These are phyloP conservation scores for Proterorhinus semilunaris DNA, from an alignment of 2,113 vertebrate genomes.

Conservation along the genomic window DNA sequence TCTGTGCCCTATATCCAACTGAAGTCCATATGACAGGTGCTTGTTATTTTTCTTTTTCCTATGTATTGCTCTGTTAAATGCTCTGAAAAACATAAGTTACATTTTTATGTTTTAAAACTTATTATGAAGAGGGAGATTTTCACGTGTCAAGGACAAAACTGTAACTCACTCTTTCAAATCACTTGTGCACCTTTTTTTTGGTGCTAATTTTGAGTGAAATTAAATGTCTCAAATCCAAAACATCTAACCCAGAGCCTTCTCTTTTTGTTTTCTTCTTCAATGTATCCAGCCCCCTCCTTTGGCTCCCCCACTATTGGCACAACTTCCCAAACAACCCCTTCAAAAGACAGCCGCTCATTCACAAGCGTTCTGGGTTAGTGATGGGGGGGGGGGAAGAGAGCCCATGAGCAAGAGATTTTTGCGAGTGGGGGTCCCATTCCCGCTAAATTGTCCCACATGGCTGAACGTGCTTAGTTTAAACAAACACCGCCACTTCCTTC, in stretches of 20 bases:
- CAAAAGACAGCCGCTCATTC: constrained; percentile 68
- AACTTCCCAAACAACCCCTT: constrained; percentile 57
- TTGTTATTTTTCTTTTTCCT: background rate
- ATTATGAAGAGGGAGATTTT: too few relatives aligned
- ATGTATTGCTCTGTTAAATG: too few relatives aligned
- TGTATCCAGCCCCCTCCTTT: background rate
- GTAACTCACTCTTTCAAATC: too few relatives aligned
- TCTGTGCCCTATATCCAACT: constrained; percentile 16
- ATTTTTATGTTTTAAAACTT: too few relatives aligned
- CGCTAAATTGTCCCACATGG: constrained; percentile 73
- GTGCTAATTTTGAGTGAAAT: background rate
- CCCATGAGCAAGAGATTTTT: constrained; percentile 2
- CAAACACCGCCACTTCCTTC: constrained; percentile 85
- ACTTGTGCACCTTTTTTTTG: too few relatives aligned
- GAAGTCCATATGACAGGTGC: background rate
- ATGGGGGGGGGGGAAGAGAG: constrained; percentile 13
- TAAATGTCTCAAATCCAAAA: background rate
- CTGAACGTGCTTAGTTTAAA: constrained; percentile 80
- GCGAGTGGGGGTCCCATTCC: constrained; percentile 57
- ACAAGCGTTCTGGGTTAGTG: constrained; percentile 37
- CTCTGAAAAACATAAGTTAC: too few relatives aligned
- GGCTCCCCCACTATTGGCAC: constrained; percentile 8
- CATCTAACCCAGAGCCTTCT: background rate
- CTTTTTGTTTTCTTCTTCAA: too few relatives aligned
- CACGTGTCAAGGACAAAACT: too few relatives aligned